Conservation (phyloP, 2,888 invertebrate species). For the Drosophila austrosaltans region DNA sequence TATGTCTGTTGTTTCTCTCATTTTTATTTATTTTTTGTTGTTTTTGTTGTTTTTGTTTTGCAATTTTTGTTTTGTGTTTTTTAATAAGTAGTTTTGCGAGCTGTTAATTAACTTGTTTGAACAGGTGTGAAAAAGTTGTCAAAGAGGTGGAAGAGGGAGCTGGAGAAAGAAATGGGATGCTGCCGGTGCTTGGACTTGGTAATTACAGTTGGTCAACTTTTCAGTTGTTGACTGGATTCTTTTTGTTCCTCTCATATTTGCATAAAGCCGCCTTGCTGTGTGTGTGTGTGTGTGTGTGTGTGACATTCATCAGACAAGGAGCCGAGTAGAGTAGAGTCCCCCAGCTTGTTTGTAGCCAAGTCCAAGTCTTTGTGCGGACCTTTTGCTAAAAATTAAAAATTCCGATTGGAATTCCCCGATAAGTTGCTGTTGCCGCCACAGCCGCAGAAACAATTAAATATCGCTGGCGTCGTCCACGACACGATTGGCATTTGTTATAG, state of each 20-base stretch:
- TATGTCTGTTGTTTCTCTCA: slow-evolving; percentile 54
- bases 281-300: slow-evolving; percentile 47
- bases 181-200: slow-evolving; percentile 49
- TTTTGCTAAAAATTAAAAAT: slow-evolving; percentile 80
- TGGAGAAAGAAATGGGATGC: background rate
- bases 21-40: slow-evolving; percentile 25
- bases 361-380: slow-evolving; percentile 36
- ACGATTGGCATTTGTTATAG: slow-evolving; percentile 80
- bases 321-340: slow-evolving; percentile 11
- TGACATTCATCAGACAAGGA: slow-evolving; percentile 80
- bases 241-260: slow-evolving; percentile 61
- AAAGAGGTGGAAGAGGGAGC: slow-evolving; percentile 23
- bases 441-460: slow-evolving; percentile 82
- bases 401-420: slow-evolving; percentile 81
- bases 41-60: slow-evolving; percentile 29
- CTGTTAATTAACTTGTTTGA: slow-evolving; percentile 81
- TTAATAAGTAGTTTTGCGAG: slow-evolving; percentile 73
- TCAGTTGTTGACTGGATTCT: slow-evolving; percentile 62
- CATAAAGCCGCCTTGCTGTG: slow-evolving; percentile 57
- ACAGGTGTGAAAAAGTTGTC: slow-evolving; percentile 81
- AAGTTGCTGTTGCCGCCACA: slow-evolving; percentile 72
- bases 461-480: slow-evolving; percentile 79
- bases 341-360: too few relatives aligned
- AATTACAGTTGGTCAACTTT: slow-evolving; percentile 80
- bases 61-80: slow-evolving; percentile 20